Evolutionary conservation across 1,140 invertebrate genomes (phyloP).

Genomic region (Drosophila rufa): DNA sequence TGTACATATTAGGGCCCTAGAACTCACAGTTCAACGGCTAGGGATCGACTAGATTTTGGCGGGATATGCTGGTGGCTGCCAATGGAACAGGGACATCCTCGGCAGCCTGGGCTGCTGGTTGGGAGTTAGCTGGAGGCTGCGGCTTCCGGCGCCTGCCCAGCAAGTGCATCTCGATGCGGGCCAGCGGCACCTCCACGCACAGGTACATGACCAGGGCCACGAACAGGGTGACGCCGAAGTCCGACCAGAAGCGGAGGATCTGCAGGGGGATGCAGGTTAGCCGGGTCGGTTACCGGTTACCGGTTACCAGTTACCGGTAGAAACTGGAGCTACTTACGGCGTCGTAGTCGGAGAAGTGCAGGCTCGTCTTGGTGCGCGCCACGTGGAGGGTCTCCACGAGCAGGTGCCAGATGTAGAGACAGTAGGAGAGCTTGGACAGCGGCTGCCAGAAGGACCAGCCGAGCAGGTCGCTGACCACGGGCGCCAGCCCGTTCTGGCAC

Average conservation of each 20-base stretch:
- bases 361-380: slow-evolving; percentile 59
- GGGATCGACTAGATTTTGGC: slow-evolving; percentile 62
- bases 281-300: neutral
- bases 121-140: neutral
- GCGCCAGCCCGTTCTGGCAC: slow-evolving; percentile 88
- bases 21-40: neutral
- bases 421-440: slow-evolving; percentile 86
- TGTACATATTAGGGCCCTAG: neutral
- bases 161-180: slow-evolving; percentile 51
- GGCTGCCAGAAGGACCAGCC: slow-evolving; percentile 86
- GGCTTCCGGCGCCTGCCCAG: neutral
- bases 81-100: neutral
- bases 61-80: slow-evolving; percentile 50
- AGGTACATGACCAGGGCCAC: slow-evolving; percentile 63
- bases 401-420: slow-evolving; percentile 86
- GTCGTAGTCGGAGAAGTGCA: slow-evolving; percentile 79
- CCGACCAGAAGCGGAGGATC: slow-evolving; percentile 71
- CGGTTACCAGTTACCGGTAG: no score
- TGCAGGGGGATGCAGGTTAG: neutral
- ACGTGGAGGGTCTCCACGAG: slow-evolving; percentile 67
- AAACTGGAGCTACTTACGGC: slow-evolving; percentile 48
- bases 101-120: neutral
- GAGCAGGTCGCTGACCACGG: slow-evolving; percentile 85
- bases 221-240: slow-evolving; percentile 70
- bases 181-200: slow-evolving; percentile 63